Base-by-base conservation (phyloP, 92 coral and sea anemone genomes). In the Muricea muricata region DNA sequence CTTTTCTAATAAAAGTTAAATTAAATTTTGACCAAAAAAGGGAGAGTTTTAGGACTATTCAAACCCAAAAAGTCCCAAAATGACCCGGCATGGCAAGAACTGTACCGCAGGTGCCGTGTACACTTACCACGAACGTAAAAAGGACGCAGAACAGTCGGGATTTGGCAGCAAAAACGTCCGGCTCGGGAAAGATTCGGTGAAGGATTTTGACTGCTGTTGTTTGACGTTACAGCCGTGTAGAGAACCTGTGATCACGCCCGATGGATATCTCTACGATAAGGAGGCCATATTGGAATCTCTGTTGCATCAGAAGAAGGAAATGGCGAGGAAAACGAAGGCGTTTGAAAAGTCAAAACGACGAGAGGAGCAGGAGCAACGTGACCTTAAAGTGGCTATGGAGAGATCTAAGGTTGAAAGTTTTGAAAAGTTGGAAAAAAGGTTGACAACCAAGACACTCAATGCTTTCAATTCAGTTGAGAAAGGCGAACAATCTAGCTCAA, bases 11-110 rank as follows among this genome's bases (percentile, higher is more conserved):
- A 37, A 9, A 37, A 9, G 42, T 37, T n/a, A n/a, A n/a, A 37
- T 37, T 37, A 37, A 4, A 37, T 37, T 37, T 4, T 37, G 42
- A 37, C 42, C 9, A 9, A 37, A 37, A 54, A 54, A 54, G 20
- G 1, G n/a, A n/a, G n/a, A n/a, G n/a, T n/a, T n/a, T 5, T 54
- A 14, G 24, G n/a, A 54, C 20, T 60, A 24, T 60, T 6, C 26
- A 11, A 0, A 29, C 14, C 10, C 24, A 25, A 60, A 24, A 29
- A 30, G 12, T 32, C 46, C 29, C 73, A 88, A 83, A 50, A 93
- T 95, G 98, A 95, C 98, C 10, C 93, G 98, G 0, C 98, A 95
- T 84, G 98, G 87, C n/a, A 95, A 90, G 75, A 95, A 95, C 63
- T 91, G 96, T 0, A 95, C 98, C 2, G 98, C 98, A 21, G 93